Evolutionary conservation across 2,888 invertebrate genomes (phyloP).

Genomic region (Xanthorhoe designata): DNA sequence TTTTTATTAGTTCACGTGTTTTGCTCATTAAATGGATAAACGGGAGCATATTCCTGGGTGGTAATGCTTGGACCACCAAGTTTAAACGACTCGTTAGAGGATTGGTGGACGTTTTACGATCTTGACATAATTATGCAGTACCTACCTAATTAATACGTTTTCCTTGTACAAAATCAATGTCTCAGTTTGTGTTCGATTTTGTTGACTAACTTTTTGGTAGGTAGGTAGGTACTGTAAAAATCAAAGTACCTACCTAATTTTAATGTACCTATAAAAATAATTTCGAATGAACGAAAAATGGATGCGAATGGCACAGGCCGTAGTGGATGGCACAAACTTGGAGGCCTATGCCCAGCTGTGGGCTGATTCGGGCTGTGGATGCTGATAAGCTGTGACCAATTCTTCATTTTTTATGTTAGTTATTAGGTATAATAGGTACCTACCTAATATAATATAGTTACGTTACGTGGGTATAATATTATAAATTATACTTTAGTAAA

Average conservation of each 20-base stretch:
- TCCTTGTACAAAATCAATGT: constrained; percentile 27
- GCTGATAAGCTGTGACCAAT: too few relatives aligned
- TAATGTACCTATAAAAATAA: too few relatives aligned
- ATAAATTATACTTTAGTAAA: too few relatives aligned
- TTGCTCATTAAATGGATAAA: constrained; percentile 13
- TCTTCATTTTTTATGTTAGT: too few relatives aligned
- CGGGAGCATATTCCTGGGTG: constrained; percentile 23
- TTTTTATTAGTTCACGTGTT: constrained; percentile 9
- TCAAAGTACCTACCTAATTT: not conserved
- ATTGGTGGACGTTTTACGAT: constrained; percentile 33
- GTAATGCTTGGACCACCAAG: constrained; percentile 32
- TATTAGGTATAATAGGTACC: too few relatives aligned
- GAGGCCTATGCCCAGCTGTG: too few relatives aligned
- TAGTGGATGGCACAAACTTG: too few relatives aligned
- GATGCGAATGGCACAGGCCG: too few relatives aligned
- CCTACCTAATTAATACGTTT: constrained; percentile 35
- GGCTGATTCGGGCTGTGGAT: too few relatives aligned
- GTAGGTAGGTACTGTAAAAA: not conserved
- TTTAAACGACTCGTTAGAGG: constrained; percentile 7
- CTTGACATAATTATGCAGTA: constrained; percentile 25
- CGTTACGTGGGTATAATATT: too few relatives aligned
- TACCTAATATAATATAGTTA: too few relatives aligned
- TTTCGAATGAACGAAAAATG: too few relatives aligned
- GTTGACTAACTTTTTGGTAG: not conserved
- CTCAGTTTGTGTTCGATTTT: constrained; percentile 4